These are phyloP conservation scores for Xylophagus ater DNA, from an alignment of 2,888 invertebrate species.

Conservation along the genomic window DNA sequence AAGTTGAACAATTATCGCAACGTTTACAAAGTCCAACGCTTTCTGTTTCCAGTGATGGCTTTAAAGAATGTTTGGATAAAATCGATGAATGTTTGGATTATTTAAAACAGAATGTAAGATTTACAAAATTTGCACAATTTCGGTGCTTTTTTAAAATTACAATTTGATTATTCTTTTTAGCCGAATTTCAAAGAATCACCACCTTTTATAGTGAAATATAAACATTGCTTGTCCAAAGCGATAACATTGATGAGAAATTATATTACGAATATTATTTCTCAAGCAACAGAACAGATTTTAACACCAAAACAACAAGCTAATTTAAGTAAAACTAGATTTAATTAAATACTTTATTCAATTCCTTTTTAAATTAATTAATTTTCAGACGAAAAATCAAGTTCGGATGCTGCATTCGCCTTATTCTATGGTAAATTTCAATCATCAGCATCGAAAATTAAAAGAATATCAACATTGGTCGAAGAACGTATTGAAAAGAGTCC, in stretches of 20 bases:
- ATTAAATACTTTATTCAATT: no score
- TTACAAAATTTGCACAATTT: no score
- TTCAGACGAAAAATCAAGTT: slow-evolving; percentile 27
- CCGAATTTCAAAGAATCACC: slow-evolving; percentile 75
- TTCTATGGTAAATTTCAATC: slow-evolving; percentile 95
- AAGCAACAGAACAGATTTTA: slow-evolving; percentile 65
- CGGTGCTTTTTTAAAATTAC: no score
- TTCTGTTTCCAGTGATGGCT: slow-evolving; percentile 72
- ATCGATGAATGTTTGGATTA: slow-evolving; percentile 82
- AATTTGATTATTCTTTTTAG: slow-evolving; percentile 44
- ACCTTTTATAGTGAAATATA: slow-evolving; percentile 70
- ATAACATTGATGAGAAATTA: slow-evolving; percentile 69
- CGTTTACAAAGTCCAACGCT: slow-evolving; percentile 68
- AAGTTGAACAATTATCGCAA: slow-evolving; percentile 70
- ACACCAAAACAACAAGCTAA: slow-evolving; percentile 31
- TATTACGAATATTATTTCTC: slow-evolving; percentile 62
- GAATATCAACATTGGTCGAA: slow-evolving; percentile 74
- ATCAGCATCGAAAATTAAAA: slow-evolving; percentile 73
- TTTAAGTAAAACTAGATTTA: slow-evolving; percentile 15
- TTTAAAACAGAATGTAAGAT: slow-evolving; percentile 64
- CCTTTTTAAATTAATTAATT: slow-evolving; percentile 5
- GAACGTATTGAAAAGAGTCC: slow-evolving; percentile 56
- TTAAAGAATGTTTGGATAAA: slow-evolving; percentile 67
- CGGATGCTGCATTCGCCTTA: slow-evolving; percentile 64
- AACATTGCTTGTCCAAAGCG: slow-evolving; percentile 71